Percentiles rank a stretch among this genome's conserved stretches.
phyloP scores from a whole-genome alignment of 2,797 vertebrate species.

The Cyclura pinguis region DNA sequence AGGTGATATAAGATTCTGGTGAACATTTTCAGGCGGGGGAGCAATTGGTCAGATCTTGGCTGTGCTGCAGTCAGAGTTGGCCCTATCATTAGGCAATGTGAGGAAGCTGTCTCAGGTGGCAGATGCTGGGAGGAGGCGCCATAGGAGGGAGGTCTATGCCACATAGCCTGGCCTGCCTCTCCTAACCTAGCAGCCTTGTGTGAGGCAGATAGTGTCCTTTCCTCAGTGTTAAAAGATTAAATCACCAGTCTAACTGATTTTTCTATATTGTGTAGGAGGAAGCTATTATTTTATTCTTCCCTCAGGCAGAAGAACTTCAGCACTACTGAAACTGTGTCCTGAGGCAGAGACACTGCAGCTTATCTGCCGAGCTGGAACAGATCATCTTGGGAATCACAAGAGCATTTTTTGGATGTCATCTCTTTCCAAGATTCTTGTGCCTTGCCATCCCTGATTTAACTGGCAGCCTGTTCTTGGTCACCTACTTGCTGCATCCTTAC shows the following conservation, averaged over 20 bases:
- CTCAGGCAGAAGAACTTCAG: background rate
- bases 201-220: background rate
- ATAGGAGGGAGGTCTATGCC: background rate
- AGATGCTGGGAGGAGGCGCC: background rate
- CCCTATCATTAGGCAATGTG: background rate
- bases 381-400: too few relatives aligned
- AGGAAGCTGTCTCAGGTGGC: background rate
- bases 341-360: too few relatives aligned
- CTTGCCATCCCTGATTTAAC: background rate
- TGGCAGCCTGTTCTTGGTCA: background rate
- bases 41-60: background rate
- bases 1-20: too few relatives aligned
- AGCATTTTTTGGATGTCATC: too few relatives aligned
- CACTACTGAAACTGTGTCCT: too few relatives aligned
- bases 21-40: too few relatives aligned
- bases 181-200: background rate
- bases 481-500: background rate
- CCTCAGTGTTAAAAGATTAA: background rate
- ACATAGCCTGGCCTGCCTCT: background rate
- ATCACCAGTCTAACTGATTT: background rate
- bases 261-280: background rate
- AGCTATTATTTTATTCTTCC: background rate
- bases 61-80: background rate
- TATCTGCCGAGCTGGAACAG: background rate
- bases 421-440: background rate